Base-by-base conservation (phyloP, 1,140 invertebrate species). In the Trichomalopsis sarcophagae region DNA sequence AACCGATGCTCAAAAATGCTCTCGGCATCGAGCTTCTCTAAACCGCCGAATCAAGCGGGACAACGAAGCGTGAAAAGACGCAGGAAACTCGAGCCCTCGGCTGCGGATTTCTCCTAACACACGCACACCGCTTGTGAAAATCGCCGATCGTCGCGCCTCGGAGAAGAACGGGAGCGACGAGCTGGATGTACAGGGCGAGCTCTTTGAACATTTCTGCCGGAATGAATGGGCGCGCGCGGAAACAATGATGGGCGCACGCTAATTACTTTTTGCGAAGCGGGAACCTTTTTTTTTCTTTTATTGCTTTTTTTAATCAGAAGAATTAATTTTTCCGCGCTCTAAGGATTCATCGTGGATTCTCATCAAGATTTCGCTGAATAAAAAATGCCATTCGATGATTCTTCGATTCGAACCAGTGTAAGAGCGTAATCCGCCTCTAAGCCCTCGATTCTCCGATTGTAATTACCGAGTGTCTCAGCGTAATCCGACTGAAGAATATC, bases 21-120 rank as follows among this genome's bases (percentile, higher is more conserved):
- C 5, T 44, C 40, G 40, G 40, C 7, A 44, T 44, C 40, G 40
- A 44, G 7, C 9, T 44, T 44, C 9, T 9, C 40, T 11, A 44
- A 44, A 40, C 40, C 40, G 40, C 40, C 40, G 40, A 40, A 40
- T 40, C 40, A 40, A 40, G 40, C 62, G 62, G 14, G 33, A 78
- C 66, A 78, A 78, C 27, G 50, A 66, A 27, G n/a, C 76, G 76
- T 78, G 76, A 78, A 78, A 62, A 78, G 76, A 62, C 62, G 50
- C 13, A 78, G 47, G 47, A 76, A 76, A 76, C 40, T 11, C 9
- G 44, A 76, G 21, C 76, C n/a, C 68, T 11, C 68, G 23, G 10
- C 10, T 11, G 68, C 68, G 69, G 27, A 75, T 75, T 40, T 17
- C 55, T 62, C 55, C 1, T 62, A 44, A 44, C 21, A 62, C 17